Conservation (phyloP, 2,888 invertebrate species). For the Temnothorax unifasciatus region DNA sequence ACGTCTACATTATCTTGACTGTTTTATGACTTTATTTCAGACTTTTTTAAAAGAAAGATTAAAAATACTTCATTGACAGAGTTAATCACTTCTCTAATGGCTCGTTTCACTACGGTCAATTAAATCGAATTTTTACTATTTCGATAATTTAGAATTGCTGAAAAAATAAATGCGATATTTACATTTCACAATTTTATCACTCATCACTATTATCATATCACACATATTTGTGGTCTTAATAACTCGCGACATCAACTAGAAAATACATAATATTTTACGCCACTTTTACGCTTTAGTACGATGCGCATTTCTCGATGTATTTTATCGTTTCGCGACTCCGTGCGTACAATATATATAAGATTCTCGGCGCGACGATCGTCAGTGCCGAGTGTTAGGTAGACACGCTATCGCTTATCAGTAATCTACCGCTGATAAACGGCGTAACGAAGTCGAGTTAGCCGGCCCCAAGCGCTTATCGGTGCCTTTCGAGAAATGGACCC, state of each 20-base stretch:
- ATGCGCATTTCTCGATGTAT: background rate
- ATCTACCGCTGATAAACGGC: constrained; percentile 79
- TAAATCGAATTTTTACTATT: constrained; percentile 15
- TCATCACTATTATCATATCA: background rate
- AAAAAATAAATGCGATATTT: background rate
- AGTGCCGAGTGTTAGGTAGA: constrained; percentile 64
- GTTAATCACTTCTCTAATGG: background rate
- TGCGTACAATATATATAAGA: constrained; percentile 32
- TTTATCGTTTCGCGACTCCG: background rate
- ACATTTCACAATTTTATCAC: constrained; percentile 4
- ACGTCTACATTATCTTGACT: background rate
- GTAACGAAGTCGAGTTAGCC: constrained; percentile 72
- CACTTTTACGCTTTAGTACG: background rate
- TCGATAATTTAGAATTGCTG: background rate
- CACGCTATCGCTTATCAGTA: constrained; percentile 81
- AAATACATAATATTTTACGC: constrained; percentile 6
- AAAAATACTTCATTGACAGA: background rate
- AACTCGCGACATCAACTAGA: background rate
- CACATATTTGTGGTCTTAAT: background rate
- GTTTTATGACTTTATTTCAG: background rate
- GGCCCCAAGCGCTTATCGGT: constrained; percentile 69
- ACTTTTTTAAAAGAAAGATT: background rate
- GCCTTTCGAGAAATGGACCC: constrained; percentile 70
- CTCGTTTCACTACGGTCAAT: background rate
- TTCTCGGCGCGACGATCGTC: constrained; percentile 14